These are phyloP conservation scores for Tinamus guttatus DNA, from an alignment of 2,113 vertebrate species.

Conservation along the genomic window DNA sequence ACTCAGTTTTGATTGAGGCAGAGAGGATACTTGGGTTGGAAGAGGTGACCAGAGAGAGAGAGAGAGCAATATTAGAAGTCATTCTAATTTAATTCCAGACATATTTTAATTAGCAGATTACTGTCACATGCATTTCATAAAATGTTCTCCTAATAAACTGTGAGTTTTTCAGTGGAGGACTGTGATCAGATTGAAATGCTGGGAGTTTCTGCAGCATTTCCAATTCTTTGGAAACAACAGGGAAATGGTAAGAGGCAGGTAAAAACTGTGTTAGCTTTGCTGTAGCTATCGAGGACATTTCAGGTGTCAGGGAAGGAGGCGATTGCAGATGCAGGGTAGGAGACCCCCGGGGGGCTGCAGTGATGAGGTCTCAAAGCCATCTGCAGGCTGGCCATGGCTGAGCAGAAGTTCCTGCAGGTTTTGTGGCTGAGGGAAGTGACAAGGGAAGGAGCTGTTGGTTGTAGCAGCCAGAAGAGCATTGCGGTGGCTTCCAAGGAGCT, in stretches of 20 bases:
- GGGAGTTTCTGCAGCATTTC: neutral
- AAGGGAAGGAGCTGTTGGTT: too few relatives aligned
- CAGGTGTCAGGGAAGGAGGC: neutral
- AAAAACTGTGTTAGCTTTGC: neutral
- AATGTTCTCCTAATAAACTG: neutral
- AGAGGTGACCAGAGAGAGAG: neutral
- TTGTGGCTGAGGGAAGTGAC: too few relatives aligned
- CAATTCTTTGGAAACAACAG: neutral
- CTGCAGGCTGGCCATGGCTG: too few relatives aligned
- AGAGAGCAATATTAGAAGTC: neutral
- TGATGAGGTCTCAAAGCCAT: too few relatives aligned
- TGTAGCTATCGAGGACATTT: accelerated
- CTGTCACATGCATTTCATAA: neutral
- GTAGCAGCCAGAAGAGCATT: too few relatives aligned
- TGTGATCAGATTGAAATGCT: neutral
- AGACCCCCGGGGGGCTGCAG: too few relatives aligned
- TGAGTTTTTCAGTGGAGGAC: neutral
- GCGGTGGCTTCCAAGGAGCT: too few relatives aligned
- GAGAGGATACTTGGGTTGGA: neutral
- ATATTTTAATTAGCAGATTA: conserved; percentile 5
- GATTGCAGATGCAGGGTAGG: neutral
- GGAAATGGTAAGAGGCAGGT: neutral
- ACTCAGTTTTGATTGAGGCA: neutral
- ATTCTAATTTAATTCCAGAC: neutral
- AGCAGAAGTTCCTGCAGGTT: too few relatives aligned